A percentile compares a stretch with the other conserved stretches of the same genome.
phyloP scores from a whole-genome alignment of 1,140 invertebrate species.

The Atta colombica region DNA sequence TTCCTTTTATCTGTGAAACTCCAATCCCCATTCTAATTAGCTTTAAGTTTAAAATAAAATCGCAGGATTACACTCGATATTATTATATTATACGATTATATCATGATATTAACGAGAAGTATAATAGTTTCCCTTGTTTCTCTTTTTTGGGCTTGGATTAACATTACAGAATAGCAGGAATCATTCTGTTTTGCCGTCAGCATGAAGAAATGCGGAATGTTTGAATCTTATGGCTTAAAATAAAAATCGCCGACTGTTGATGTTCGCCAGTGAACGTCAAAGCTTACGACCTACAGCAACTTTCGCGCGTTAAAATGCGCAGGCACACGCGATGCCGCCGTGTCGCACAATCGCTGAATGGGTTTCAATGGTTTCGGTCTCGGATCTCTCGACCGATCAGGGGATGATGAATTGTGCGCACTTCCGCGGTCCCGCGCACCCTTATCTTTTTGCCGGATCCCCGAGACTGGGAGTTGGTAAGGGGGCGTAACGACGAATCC shows the following conservation, averaged over 20 bases:
- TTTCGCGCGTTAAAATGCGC: conserved; percentile 21
- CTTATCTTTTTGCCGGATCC: conserved; percentile 21
- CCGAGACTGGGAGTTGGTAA: not conserved
- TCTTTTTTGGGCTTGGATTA: not conserved
- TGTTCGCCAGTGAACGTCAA: not conserved
- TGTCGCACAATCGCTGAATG: conserved; percentile 33
- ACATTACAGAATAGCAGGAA: not conserved
- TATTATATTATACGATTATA: no score
- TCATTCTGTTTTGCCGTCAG: not conserved
- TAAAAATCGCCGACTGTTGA: not conserved
- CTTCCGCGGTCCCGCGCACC: not conserved
- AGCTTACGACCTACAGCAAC: conserved; percentile 40
- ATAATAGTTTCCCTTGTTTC: not conserved
- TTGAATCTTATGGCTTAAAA: not conserved
- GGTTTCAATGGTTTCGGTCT: not conserved
- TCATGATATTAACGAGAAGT: not conserved
- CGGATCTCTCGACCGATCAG: not conserved
- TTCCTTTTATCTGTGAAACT: not conserved
- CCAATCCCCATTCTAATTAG: not conserved
- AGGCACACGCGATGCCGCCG: not conserved
- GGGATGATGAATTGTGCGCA: conserved; percentile 34
- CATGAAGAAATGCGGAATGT: not conserved
- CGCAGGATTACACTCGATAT: not conserved
- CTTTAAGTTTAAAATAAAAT: not conserved
- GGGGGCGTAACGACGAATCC: not conserved